Percentiles rank a stretch among this genome's conserved stretches.
These are phyloP conservation scores for Pelochelys cantorii DNA, from an alignment of 2,797 vertebrate genomes.

Conservation along the genomic window DNA sequence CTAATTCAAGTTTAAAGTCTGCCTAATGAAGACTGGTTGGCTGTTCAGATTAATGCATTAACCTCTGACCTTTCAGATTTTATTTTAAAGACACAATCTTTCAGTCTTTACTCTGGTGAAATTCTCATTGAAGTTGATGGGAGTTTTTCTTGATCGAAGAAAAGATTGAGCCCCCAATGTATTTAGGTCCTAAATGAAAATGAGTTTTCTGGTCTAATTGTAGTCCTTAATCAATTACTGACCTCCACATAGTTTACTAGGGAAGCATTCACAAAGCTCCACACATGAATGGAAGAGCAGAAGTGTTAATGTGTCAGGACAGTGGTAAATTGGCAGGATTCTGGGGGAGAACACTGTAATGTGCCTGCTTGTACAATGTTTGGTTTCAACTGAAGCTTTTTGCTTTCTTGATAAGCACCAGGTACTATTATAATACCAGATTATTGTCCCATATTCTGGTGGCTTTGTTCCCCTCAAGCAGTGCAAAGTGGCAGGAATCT, in stretches of 20 bases:
- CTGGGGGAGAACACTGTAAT: neutral
- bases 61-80: neutral
- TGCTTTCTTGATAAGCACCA: neutral
- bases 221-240: neutral
- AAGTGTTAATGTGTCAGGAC: neutral
- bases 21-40: neutral
- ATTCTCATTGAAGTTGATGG: neutral
- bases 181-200: neutral
- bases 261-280: neutral
- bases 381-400: neutral
- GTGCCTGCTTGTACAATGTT: neutral
- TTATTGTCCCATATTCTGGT: neutral
- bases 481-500: neutral
- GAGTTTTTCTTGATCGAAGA: neutral
- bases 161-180: neutral
- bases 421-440: neutral
- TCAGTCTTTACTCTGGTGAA: neutral
- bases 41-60: neutral
- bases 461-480: neutral
- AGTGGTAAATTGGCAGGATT: neutral
- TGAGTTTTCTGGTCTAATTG: neutral
- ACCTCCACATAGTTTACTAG: neutral
- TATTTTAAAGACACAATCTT: neutral
- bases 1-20: neutral
- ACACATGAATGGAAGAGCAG: neutral